phyloP scores from a whole-genome alignment of 2,888 invertebrate genomes.

The Malthinus flaveolus region DNA sequence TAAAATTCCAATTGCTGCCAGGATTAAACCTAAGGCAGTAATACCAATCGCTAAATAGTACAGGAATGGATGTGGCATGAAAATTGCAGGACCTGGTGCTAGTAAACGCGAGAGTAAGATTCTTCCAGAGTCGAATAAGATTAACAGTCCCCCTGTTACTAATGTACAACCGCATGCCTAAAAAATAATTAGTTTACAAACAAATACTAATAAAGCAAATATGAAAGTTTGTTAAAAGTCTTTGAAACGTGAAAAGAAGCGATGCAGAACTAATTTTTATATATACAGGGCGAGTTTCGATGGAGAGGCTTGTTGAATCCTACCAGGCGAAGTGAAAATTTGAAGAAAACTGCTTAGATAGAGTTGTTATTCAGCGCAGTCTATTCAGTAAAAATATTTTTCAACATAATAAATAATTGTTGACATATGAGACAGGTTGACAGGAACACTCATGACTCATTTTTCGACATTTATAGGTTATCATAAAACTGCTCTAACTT shows the following conservation, averaged over 20 bases:
- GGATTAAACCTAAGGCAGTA: constrained; percentile 68
- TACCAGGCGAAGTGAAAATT: no score
- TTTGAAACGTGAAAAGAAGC: not conserved
- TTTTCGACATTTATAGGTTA: no score
- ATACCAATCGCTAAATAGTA: constrained; percentile 75
- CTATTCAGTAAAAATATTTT: no score
- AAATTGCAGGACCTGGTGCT: constrained; percentile 63
- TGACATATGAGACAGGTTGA: no score
- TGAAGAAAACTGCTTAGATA: no score
- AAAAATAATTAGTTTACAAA: constrained; percentile 37
- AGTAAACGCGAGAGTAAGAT: constrained; percentile 73
- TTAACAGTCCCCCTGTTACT: constrained; percentile 71
- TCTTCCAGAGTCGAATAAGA: constrained; percentile 72
- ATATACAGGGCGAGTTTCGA: no score
- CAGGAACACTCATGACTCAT: no score
- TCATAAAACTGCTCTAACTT: no score
- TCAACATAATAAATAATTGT: no score
- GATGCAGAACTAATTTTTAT: no score
- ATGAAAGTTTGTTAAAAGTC: not conserved
- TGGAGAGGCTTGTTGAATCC: no score
- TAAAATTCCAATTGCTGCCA: constrained; percentile 70
- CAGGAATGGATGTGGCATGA: constrained; percentile 72
- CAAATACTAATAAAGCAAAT: constrained; percentile 1
- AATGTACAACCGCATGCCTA: constrained; percentile 74
- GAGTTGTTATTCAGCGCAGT: no score